phyloP scores from a whole-genome alignment of 1,140 invertebrate species.

The Lasaia peninsularis region DNA sequence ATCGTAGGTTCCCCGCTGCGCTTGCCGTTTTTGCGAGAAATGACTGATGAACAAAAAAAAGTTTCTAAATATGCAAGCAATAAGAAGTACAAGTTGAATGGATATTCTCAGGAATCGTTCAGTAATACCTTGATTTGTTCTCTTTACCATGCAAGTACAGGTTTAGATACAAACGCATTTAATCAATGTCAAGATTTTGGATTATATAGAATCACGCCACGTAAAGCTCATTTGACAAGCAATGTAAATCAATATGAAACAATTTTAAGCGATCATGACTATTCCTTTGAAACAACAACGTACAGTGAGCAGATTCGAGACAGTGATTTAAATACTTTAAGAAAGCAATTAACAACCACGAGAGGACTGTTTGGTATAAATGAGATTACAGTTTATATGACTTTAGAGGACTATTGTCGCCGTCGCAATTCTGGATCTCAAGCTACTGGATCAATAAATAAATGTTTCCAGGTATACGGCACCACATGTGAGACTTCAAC shows the following conservation, averaged over 20 bases:
- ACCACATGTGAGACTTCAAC: constrained; percentile 7
- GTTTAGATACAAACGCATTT: constrained; percentile 19
- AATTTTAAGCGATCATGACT: background rate
- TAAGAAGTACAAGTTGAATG: background rate
- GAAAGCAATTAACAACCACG: background rate
- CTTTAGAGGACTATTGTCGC: constrained; percentile 35
- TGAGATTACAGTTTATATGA: constrained; percentile 53
- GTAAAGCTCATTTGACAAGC: background rate
- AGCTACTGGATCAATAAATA: constrained; percentile 64
- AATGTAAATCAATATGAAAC: background rate
- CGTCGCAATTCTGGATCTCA: constrained; percentile 50
- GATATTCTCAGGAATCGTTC: background rate
- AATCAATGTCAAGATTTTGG: background rate
- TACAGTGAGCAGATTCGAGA: background rate
- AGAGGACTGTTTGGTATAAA: constrained; percentile 33
- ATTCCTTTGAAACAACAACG: background rate
- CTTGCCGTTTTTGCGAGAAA: constrained; percentile 37
- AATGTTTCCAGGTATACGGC: constrained; percentile 54
- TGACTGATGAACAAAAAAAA: constrained; percentile 34
- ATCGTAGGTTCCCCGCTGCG: constrained; percentile 31
- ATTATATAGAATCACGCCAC: background rate
- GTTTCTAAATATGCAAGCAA: background rate
- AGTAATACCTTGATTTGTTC: background rate
- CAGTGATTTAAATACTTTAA: background rate
- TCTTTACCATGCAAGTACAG: background rate